These are phyloP conservation scores for Allacma fusca DNA, from an alignment of 2,888 invertebrate genomes.

Conservation along the genomic window DNA sequence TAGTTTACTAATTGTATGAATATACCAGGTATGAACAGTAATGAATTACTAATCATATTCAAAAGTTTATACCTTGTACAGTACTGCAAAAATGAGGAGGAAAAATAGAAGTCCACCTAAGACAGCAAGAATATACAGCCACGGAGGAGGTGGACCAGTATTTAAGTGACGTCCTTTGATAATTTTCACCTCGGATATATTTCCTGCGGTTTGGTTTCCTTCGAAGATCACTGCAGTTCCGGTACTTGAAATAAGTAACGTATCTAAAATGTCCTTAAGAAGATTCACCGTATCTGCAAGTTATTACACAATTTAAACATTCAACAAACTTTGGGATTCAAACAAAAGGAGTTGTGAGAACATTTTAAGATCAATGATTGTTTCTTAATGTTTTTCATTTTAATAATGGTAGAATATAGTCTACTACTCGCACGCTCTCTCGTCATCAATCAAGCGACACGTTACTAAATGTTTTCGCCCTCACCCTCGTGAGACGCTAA, in stretches of 20 bases:
- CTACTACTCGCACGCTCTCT: no score
- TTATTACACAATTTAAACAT: no score
- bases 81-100: not conserved
- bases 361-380: no score
- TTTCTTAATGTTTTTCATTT: no score
- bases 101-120: not conserved
- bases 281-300: not conserved
- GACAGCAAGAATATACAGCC: not conserved
- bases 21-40: no score
- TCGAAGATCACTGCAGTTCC: not conserved
- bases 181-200: not conserved
- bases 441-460: no score
- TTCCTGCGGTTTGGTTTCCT: not conserved
- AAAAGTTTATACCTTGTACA: slow-evolving; percentile 1
- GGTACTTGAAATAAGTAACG: not conserved
- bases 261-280: not conserved
- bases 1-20: not conserved
- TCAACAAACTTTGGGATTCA: no score
- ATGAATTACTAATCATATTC: not conserved
- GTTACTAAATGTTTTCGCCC: no score
- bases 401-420: no score
- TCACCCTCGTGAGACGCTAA: no score
- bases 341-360: no score
- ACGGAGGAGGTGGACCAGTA: not conserved
- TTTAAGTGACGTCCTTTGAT: not conserved